A percentile compares a stretch with the other conserved stretches of the same genome.
Conservation (phyloP, 2,888 invertebrate genomes). For the Sericinus montela region DNA sequence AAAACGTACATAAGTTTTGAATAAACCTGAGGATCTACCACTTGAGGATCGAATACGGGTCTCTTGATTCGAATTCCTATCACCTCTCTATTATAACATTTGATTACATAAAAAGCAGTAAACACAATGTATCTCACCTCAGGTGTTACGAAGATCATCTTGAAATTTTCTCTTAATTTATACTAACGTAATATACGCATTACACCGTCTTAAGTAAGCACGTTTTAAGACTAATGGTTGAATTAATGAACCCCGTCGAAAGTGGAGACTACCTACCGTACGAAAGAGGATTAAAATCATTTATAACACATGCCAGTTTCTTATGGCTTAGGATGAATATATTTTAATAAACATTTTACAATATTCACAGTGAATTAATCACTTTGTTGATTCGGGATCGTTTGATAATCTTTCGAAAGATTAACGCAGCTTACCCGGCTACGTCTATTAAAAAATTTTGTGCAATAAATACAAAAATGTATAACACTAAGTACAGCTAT, state of each 20-base stretch:
- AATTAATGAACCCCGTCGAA: constrained; percentile 24
- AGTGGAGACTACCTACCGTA: neutral
- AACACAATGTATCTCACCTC: neutral
- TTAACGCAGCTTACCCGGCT: too few relatives aligned
- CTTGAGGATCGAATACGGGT: too few relatives aligned
- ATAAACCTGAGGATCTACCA: too few relatives aligned
- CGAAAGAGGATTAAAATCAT: constrained; percentile 8
- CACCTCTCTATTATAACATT: too few relatives aligned
- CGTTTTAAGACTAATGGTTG: constrained; percentile 26
- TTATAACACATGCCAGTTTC: constrained; percentile 5
- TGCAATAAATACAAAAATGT: too few relatives aligned
- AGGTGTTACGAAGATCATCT: neutral
- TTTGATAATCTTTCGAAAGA: neutral
- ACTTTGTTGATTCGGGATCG: too few relatives aligned
- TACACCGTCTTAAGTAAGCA: constrained; percentile 20
- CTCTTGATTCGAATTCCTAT: too few relatives aligned
- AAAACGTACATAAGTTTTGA: too few relatives aligned
- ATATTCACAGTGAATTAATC: neutral
- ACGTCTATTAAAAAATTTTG: too few relatives aligned
- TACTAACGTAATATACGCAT: constrained; percentile 4
- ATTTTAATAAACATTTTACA: neutral
- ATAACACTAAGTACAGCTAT: too few relatives aligned
- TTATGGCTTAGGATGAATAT: neutral
- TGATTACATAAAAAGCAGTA: neutral
- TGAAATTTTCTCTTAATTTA: constrained; percentile 4